Evolutionary conservation across 2,888 invertebrate genomes (phyloP), one percentile per base, ranked within the genome.

Genomic region (Trichogramma dendrolimi): DNA sequence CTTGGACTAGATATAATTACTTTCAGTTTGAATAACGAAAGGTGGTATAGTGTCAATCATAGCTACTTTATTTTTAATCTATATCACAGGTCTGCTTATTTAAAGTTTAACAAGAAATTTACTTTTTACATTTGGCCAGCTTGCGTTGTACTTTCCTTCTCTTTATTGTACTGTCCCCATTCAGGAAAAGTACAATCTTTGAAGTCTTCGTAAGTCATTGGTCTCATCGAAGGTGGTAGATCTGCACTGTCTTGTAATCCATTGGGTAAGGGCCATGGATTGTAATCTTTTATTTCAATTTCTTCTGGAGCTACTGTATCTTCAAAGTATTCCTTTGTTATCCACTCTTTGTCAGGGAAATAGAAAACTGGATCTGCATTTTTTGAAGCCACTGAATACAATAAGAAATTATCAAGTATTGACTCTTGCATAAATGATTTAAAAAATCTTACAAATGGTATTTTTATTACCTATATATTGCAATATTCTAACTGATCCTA

Each of bases 151-250:
- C 27, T 27, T 27, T 27, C 27, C 2, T 27, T 27, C 27, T 27
- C 27, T 27, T 27, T 27, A 27, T 27, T 27, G 27, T 27, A 27
- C 27, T 27, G 81, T 11, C 86, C 86, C 88, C 88, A 88, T 65
- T 82, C 81, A 61, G 75, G 79, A 71, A 85, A 81, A 67, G 81
- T 74, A 4, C 79, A 80, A 69, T 82, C 72, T 6, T 67, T 67
- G 69, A 87, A 84, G 69, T 83, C 82, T 58, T 84, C 82, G 0
- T 83, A 75, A 53, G 80, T 82, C 40, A 87, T 76, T 67, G 82
- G 84, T 68, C 80, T 82, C 8, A 87, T 68, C 53, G 88, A 88
- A 0, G 85, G 86, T 11, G 88, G 87, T 63, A 88, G 73, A 67
- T 83, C 82, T 4, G 73, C 71, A 66, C 81, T 80, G 58, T 74